phyloP scores from a whole-genome alignment of 2,113 vertebrate genomes.

The Sylvia atricapilla region DNA sequence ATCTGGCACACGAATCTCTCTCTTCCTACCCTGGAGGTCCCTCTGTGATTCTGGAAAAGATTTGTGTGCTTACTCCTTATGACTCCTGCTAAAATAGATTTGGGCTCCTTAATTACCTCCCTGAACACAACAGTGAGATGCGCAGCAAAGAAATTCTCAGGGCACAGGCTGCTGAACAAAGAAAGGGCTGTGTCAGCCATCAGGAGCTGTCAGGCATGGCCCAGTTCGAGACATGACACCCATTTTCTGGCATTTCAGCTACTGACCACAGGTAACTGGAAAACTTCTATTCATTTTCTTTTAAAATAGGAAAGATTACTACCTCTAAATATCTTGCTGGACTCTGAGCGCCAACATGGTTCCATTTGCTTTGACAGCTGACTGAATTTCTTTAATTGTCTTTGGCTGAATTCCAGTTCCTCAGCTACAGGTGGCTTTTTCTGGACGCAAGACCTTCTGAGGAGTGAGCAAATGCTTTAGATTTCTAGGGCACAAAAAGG shows the following conservation, averaged over 20 bases:
- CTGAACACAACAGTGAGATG: neutral
- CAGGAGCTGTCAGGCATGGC: neutral
- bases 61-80: neutral
- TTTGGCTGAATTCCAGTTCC: neutral
- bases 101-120: neutral
- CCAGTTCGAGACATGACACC: fast-evolving
- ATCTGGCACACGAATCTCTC: neutral
- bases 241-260: neutral
- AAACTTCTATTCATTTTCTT: neutral
- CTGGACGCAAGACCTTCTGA: neutral
- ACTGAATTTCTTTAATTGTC: neutral
- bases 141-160: neutral
- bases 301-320: neutral
- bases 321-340: neutral
- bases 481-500: neutral
- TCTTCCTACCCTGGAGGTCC: neutral
- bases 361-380: neutral
- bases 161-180: neutral
- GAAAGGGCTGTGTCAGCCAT: neutral
- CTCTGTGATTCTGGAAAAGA: neutral
- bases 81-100: neutral
- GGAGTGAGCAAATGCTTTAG: neutral
- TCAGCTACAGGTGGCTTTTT: neutral
- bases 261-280: neutral
- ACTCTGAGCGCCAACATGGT: neutral